Percentiles rank a stretch among this genome's conserved stretches.
Conservation (phyloP, 2,888 invertebrate species). For the Arge pagana region DNA sequence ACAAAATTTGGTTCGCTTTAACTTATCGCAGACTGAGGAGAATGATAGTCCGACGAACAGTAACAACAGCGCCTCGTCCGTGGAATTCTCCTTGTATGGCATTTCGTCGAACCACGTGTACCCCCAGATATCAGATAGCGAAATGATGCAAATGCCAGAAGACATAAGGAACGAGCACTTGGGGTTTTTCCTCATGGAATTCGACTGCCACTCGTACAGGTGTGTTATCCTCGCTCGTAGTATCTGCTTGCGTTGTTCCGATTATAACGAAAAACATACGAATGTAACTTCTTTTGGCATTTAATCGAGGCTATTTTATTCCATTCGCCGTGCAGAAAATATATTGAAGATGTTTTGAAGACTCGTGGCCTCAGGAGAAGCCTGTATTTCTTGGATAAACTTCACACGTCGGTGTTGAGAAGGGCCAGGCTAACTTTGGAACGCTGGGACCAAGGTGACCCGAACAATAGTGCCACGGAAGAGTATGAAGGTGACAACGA, state of each 20-base stretch:
- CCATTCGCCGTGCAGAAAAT: conserved; percentile 67
- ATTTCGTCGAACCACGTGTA: conserved; percentile 40
- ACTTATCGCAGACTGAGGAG: conserved; percentile 42
- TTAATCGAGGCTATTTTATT: too few relatives aligned
- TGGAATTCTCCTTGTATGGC: conserved; percentile 41
- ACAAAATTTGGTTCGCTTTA: conserved; percentile 42
- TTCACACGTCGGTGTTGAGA: conserved; percentile 70
- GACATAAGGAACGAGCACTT: conserved; percentile 40
- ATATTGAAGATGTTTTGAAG: conserved; percentile 86
- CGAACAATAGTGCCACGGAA: conserved; percentile 34
- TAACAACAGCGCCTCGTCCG: conserved; percentile 49
- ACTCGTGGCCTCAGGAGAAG: conserved; percentile 84
- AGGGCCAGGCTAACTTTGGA: conserved; percentile 75
- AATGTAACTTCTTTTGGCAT: conserved; percentile 17
- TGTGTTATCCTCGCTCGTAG: too few relatives aligned
- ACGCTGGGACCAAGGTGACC: conserved; percentile 53
- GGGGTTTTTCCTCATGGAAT: conserved; percentile 49
- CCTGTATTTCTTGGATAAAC: conserved; percentile 75
- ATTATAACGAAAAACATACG: neutral
- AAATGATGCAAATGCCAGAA: conserved; percentile 36
- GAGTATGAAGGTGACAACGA: conserved; percentile 60
- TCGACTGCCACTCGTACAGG: conserved; percentile 51
- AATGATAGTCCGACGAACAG: conserved; percentile 60
- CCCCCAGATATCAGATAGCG: conserved; percentile 45
- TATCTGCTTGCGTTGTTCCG: too few relatives aligned